Conservation (phyloP, 2,888 invertebrate genomes). For the Brachynemurus nebulosus region DNA sequence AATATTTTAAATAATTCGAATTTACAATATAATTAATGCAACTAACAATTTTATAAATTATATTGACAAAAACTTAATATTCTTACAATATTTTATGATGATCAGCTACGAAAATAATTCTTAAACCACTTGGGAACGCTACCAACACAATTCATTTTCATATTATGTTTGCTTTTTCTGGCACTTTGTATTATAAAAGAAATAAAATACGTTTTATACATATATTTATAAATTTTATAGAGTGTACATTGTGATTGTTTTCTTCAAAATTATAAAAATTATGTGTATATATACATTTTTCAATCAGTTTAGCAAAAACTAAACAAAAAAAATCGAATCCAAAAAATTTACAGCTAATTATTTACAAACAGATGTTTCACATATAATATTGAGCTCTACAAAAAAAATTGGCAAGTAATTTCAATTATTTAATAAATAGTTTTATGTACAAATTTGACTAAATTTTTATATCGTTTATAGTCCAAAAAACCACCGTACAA, state of each 20-base stretch:
- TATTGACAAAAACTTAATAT: too few relatives aligned
- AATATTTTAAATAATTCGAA: too few relatives aligned
- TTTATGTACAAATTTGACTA: neutral
- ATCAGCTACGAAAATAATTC: neutral
- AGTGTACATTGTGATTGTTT: neutral
- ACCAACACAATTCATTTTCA: constrained; percentile 1
- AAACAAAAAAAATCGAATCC: neutral
- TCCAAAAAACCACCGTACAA: too few relatives aligned
- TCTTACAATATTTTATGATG: neutral
- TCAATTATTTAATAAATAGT: neutral
- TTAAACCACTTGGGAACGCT: constrained; percentile 6
- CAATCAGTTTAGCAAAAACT: neutral
- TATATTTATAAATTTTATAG: neutral
- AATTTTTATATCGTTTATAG: neutral
- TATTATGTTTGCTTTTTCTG: constrained; percentile 7
- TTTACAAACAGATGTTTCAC: neutral
- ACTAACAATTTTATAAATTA: too few relatives aligned
- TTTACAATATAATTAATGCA: too few relatives aligned
- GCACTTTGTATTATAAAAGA: constrained; percentile 1
- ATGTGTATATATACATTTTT: neutral
- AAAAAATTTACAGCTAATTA: too few relatives aligned
- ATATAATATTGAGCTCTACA: neutral
- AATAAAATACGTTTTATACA: neutral
- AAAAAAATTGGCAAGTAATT: constrained; percentile 1
- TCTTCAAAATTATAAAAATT: neutral